phyloP scores from a whole-genome alignment of 2,113 vertebrate species.

The Colius striatus region DNA sequence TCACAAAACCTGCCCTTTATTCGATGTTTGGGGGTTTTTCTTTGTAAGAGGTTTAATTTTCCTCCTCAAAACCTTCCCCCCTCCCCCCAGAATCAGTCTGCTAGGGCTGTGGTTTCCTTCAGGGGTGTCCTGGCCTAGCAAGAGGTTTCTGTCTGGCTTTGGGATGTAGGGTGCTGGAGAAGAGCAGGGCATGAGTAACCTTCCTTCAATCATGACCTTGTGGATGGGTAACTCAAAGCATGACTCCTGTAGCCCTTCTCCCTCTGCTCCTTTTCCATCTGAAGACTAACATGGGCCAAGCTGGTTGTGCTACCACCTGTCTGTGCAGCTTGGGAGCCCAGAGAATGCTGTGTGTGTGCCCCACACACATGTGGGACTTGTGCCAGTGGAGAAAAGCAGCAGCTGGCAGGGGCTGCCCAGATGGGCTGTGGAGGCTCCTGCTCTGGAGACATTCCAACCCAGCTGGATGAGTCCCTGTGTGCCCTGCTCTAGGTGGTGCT shows the following conservation, averaged over 20 bases:
- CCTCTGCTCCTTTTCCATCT: background rate
- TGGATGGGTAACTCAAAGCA: background rate
- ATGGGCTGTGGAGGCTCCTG: no score
- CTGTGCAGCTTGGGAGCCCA: background rate
- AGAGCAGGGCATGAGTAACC: background rate
- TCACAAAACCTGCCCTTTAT: background rate
- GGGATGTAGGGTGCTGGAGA: background rate
- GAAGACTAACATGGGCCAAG: background rate
- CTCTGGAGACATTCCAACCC: no score
- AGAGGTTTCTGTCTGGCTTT: background rate
- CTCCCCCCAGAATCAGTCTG: background rate
- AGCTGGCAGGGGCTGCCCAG: no score
- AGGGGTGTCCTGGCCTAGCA: background rate
- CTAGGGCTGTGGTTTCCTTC: background rate
- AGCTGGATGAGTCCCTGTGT: no score
- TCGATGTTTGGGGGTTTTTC: no score
- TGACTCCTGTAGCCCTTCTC: background rate
- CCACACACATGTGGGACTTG: fast-evolving
- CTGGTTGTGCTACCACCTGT: background rate
- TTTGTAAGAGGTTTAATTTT: background rate
- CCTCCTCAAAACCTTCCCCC: background rate
- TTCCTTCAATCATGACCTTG: background rate
- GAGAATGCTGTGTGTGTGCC: background rate
- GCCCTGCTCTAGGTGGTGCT: no score
- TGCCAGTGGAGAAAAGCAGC: background rate